Evolutionary conservation across 2,888 invertebrate genomes (phyloP), one percentile per base, ranked within the genome.

Genomic region (Oegoconia quadripuncta): DNA sequence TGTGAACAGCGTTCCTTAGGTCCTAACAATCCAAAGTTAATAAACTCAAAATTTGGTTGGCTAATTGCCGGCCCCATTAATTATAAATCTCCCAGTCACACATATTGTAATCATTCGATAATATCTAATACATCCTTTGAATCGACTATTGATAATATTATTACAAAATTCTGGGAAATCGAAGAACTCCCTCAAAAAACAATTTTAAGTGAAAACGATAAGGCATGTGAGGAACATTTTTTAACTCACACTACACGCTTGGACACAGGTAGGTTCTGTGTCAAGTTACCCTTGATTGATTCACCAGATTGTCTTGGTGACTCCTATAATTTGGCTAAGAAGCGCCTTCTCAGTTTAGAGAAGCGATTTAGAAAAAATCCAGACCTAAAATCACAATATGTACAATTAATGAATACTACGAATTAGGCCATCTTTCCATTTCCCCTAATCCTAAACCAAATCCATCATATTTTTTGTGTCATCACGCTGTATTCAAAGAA

Each of bases 401-500:
- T 13, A 46, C 12, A 37, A 8, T 37, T 37, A n/a, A 37, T 37
- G 37, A 37, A 43, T 53, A 53, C 37, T 13, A 29, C 23, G 23
- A 39, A n/a, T 32, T 54, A 18, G 43, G 46, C 1, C 50, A 54
- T 40, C 48, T 52, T 39, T 30, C 40, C 6, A 28, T 34, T 36
- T 32, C 40, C 9, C n/a, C n/a, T 5, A 27, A 27, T n/a, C 1
- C 1, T 12, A 30, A 9, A 17, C 37, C 34, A 12, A 34, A 37
- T 15, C 38, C 39, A 7, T 37, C 20, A 0, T 67, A 62, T 43
- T 71, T 55, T 49, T 38, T 75, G 13, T 65, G 63, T 20, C 74
- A 77, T 49, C 72, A 71, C 36, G 54, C 60, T 0, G 66, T 77
- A 0, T 33, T 66, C 0, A 59, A 59, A 12, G 37, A 55, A 7